Base-by-base conservation (phyloP, 2,888 invertebrate genomes). In the Leucoptera coffeella region DNA sequence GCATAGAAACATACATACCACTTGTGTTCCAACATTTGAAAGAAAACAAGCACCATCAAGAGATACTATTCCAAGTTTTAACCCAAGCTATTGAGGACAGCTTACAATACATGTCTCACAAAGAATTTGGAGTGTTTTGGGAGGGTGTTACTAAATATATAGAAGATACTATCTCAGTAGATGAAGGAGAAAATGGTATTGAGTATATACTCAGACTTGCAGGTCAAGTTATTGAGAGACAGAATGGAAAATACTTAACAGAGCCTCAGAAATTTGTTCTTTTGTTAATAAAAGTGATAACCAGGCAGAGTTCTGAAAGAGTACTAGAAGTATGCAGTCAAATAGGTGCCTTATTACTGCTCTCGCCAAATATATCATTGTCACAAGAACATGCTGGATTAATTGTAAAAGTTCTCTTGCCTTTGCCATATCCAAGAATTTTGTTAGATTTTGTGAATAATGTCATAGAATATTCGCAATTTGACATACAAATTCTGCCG, bases 401-500 rank as follows among this genome's bases (percentile, higher is more conserved):
- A n/a, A 57, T 88, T 27, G 73, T 82, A 1, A 73, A 77, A 39
- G 80, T 79, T 34, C 56, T 82, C 13, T 47, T 86, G 15, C 64
- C 65, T 8, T 47, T 81, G 8, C 60, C 73, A 6, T 62, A 77
- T 28, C 65, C 73, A 24, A 53, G 60, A 15, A 65, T 82, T 11
- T 61, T 81, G 15, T 69, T 82, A 26, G 64, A 74, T 29, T 80
- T 85, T 42, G 74, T 85, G 3, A 74, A 78, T 39, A 75, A 78
- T 47, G 75, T 86, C 3, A 65, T 76, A 19, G 50, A 71, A 15
- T 82, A 81, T 42, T 69, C 80, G 0, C 78, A 80, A 26, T 87
- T 86, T 49, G 86, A 88, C 43, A 69, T 80, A 35, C 64, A 84
- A 15, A 75, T 88, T 32, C 53, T 88, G 26, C 85, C 86, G 0